A percentile compares a stretch with the other conserved stretches of the same genome.
These are phyloP conservation scores for Brachionus angularis DNA, from an alignment of 1,140 invertebrate species.

Conservation along the genomic window DNA sequence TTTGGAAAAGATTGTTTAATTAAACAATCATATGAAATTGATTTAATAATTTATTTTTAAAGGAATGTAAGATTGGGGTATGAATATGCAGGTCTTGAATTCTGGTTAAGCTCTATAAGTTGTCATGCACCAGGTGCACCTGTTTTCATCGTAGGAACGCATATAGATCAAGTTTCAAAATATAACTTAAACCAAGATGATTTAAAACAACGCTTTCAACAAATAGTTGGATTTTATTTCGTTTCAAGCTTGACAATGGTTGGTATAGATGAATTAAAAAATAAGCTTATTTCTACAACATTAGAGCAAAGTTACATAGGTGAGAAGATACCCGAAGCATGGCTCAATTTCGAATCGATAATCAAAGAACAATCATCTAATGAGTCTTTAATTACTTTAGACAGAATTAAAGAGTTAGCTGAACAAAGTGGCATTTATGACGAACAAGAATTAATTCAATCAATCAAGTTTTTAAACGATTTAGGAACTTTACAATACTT, in stretches of 20 bases:
- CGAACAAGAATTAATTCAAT: slow-evolving; percentile 48
- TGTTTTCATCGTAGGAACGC: background rate
- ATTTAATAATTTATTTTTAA: too few species aligned
- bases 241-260: slow-evolving; percentile 51
- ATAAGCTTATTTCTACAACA: background rate
- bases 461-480: slow-evolving; percentile 55
- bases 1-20: too few species aligned
- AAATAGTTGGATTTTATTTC: slow-evolving; percentile 52
- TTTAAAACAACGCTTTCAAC: slow-evolving; percentile 49
- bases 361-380: slow-evolving; percentile 25
- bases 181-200: slow-evolving; percentile 49
- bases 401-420: background rate
- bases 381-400: background rate
- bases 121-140: slow-evolving; percentile 46
- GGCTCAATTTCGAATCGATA: slow-evolving; percentile 46
- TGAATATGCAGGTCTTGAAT: slow-evolving; percentile 56
- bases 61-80: slow-evolving; percentile 55
- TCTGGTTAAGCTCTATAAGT: slow-evolving; percentile 57
- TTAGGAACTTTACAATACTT: slow-evolving; percentile 57
- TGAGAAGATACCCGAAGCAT: slow-evolving; percentile 53
- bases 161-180: slow-evolving; percentile 1
- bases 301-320: slow-evolving; percentile 45
- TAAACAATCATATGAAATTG: too few species aligned
- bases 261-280: slow-evolving; percentile 46
- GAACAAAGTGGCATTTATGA: slow-evolving; percentile 12